These are phyloP conservation scores for Antennarius striatus DNA, from an alignment of 2,113 vertebrate species.

Conservation along the genomic window DNA sequence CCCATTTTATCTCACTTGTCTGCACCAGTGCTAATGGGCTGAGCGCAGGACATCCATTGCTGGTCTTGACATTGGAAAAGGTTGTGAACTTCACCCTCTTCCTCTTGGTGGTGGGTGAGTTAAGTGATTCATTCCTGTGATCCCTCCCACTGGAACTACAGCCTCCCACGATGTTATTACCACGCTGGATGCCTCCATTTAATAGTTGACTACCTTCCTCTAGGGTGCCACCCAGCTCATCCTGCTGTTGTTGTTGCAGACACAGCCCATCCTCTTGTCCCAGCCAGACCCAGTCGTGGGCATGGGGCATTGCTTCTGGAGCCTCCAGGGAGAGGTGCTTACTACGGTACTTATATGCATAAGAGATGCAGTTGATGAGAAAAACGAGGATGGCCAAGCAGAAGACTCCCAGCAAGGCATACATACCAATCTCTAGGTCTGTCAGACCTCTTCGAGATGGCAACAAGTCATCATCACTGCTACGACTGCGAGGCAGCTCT, in stretches of 20 bases:
- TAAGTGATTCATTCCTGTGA: conserved; percentile 78
- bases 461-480: conserved; percentile 82
- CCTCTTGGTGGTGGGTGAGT: conserved; percentile 86
- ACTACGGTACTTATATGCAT: conserved; percentile 89
- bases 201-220: conserved; percentile 85
- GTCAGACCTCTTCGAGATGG: conserved; percentile 84
- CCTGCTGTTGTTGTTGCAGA: conserved; percentile 81
- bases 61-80: conserved; percentile 86
- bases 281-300: conserved; percentile 98
- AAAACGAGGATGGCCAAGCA: conserved; percentile 96
- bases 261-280: conserved; percentile 86
- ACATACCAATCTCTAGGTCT: conserved; percentile 96
- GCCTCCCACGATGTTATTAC: conserved; percentile 38
- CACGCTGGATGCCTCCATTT: conserved; percentile 78
- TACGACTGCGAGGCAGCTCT: conserved; percentile 80
- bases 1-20: conserved; percentile 91
- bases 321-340: conserved; percentile 90
- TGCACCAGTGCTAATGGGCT: conserved; percentile 83
- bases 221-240: conserved; percentile 79
- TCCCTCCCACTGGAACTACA: conserved; percentile 75
- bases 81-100: conserved; percentile 95
- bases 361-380: conserved; percentile 93
- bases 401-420: conserved; percentile 94
- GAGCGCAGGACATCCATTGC: conserved; percentile 83
- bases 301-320: conserved; percentile 84